phyloP scores from a whole-genome alignment of 2,888 invertebrate genomes.

The Alloplasta piceator region DNA sequence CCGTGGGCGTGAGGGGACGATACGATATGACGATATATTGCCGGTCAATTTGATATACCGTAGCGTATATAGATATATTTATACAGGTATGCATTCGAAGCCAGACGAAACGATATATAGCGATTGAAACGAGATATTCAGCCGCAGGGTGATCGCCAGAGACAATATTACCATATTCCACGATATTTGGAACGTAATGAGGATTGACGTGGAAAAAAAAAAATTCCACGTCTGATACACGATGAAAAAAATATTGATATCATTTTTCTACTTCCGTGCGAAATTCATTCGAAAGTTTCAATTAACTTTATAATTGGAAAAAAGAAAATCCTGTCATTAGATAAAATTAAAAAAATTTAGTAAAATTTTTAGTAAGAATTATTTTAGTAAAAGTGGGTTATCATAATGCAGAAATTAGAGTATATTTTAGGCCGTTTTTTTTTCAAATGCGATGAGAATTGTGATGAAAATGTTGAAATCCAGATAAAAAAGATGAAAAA shows the following conservation, averaged over 20 bases:
- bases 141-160: not conserved
- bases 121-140: too few species aligned
- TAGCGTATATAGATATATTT: not conserved
- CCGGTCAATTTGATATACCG: conserved; percentile 54
- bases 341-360: too few species aligned
- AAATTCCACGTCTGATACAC: not conserved
- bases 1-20: conserved; percentile 18
- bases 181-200: not conserved
- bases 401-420: too few species aligned
- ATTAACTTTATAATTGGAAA: too few species aligned
- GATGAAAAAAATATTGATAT: not conserved
- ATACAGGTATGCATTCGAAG: not conserved
- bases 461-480: too few species aligned
- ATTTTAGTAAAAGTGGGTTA: too few species aligned
- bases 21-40: conserved; percentile 41
- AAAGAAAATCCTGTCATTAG: too few species aligned
- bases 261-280: not conserved
- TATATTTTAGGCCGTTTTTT: too few species aligned
- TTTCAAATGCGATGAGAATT: too few species aligned
- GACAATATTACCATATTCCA: not conserved
- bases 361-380: too few species aligned
- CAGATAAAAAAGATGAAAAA: not conserved
- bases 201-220: not conserved
- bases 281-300: too few species aligned
- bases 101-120: not conserved